Base-by-base conservation (phyloP, 2,113 vertebrate genomes). In the Triplophysa rosa region DNA sequence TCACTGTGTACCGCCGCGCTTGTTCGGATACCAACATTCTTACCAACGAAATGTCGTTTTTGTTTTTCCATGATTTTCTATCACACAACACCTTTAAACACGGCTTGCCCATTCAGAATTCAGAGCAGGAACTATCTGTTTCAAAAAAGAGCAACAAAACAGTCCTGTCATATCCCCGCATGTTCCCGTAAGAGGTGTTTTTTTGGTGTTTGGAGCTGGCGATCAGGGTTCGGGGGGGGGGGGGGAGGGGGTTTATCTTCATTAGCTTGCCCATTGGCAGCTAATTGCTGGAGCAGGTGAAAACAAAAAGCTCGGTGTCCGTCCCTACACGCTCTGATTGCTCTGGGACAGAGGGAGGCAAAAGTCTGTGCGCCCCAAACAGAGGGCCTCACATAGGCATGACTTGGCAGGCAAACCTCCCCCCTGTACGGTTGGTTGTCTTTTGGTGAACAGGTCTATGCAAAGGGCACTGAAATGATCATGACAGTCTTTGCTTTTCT, bases 291-390 rank as follows among this genome's bases (percentile, higher is more conserved):
- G 85, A 90, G 88, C 87, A 89, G 85, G 67, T 85, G 71, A 80
- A 89, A 87, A 92, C 89, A 92, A 91, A 81, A 92, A 86, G 89
- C 84, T 80, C 64, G 82, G 88, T 72, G 88, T 87, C 89, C 89
- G 87, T 87, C 88, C 84, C 87, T 91, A 84, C 91, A 91, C 92
- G 91, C 92, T 93, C 92, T 92, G 89, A 92, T 92, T 92, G 89
- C 87, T 87, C 83, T 76, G 66, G 78, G 78, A 82, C 80, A 66
- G 80, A 68, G 66, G 62, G 82, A 79, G 58, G 82, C 68, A 82
- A 84, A 80, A 82, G 73, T 77, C 83, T 83, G 62, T 83, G 80
- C 47, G 70, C 70, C 80, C 80, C 72, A 80, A 84, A 86, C 67
- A 65, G n/a, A 81, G 86, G 89, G 86, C 87, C 89, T 90, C 83